Evolutionary conservation across 2,888 invertebrate genomes (phyloP), one percentile per base, ranked within the genome.

Genomic region (Caenorhabditis parvicauda): DNA sequence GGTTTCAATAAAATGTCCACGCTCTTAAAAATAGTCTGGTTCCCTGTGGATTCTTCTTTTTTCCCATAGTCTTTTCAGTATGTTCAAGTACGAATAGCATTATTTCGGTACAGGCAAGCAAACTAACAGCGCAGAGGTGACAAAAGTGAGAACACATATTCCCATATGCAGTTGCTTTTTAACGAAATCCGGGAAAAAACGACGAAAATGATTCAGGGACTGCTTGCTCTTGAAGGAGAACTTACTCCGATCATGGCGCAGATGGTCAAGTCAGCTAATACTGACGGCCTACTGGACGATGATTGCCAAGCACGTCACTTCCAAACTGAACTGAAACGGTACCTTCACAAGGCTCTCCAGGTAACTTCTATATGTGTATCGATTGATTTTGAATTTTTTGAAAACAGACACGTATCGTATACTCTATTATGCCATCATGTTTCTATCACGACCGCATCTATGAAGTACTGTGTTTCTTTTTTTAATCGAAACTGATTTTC

Each of bases 241-340:
- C 86, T 99, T 37, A 95, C 98, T 0, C 98, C 98, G 0, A 99
- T 99, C 81, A 84, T 99, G 44, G 96, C 96, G 47, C 98, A 98
- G 84, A 70, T 70, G 70, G 67, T 99, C 35, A 98, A 98, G 82
- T 94, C 94, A 67, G 96, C 71, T 81, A 96, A 98, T 81, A 99
- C 96, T 0, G 96, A 87, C 74, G 86, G 86, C 6, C 81, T 98
- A 37, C 84, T 99, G 42, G 98, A 99, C 82, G 96, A 98, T 80
- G 96, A 98, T 82, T 94, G 94, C 81, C 95, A 96, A 42, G 78
- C 78, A 9, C 41, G 79, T 12, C 68, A 79, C 29, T 79, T 74
- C 55, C 79, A 79, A 48, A 71, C 64, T 4, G 79, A 79, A 44
- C 66, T 79, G 14, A 79, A 79, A 54, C 62, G 64, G 21, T 78